Conservation (phyloP, 2,113 vertebrate genomes). For the Meleagris gallopavo region DNA sequence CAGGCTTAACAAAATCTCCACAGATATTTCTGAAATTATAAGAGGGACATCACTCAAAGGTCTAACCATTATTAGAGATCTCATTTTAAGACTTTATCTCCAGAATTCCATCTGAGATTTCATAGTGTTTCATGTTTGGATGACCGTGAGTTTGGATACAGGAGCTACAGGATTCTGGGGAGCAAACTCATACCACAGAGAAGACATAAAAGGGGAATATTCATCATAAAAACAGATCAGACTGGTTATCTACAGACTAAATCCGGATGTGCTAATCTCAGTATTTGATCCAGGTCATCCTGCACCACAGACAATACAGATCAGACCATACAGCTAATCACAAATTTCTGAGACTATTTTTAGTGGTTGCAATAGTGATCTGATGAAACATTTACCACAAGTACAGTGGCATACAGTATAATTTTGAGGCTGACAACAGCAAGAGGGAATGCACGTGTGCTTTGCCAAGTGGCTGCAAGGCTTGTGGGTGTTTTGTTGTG, state of each 20-base stretch:
- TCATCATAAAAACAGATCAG: not conserved
- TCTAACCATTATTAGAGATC: not conserved
- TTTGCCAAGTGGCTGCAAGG: constrained; percentile 36
- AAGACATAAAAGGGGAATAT: not conserved
- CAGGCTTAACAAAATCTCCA: not conserved
- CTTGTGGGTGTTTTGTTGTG: not conserved
- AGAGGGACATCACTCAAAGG: not conserved
- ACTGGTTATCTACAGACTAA: not conserved
- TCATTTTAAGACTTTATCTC: not conserved
- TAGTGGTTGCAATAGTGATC: not conserved
- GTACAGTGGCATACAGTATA: not conserved
- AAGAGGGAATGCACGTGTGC: not conserved
- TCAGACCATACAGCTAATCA: not conserved
- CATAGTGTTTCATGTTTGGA: not conserved
- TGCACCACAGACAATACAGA: not conserved
- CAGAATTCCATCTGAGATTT: not conserved
- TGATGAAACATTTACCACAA: constrained; percentile 13
- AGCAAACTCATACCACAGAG: not conserved
- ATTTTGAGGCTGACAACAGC: constrained; percentile 19
- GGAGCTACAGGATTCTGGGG: not conserved
- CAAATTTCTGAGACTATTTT: constrained; percentile 26
- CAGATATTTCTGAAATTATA: not conserved
- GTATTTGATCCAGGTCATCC: not conserved
- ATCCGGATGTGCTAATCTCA: not conserved
- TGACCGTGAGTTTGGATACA: not conserved